A percentile compares a stretch with the other conserved stretches of the same genome.
Conservation (phyloP, 2,113 vertebrate species). For the Plecotus auritus region DNA sequence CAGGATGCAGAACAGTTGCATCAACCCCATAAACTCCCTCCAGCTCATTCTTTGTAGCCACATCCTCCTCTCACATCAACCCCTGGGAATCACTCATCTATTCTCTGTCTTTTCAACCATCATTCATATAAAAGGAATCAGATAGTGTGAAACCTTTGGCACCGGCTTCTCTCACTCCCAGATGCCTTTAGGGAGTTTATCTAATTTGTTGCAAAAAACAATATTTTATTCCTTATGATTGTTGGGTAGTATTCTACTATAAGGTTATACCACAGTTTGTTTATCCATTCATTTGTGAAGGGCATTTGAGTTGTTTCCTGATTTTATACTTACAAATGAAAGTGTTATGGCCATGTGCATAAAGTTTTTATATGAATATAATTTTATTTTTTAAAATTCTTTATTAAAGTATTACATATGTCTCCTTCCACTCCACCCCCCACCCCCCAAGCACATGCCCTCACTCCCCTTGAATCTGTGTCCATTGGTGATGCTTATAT, state of each 20-base stretch:
- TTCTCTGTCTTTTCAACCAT: neutral
- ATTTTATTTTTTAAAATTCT: neutral
- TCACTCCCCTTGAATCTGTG: no score
- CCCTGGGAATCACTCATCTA: neutral
- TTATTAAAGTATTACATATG: no score
- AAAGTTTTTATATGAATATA: neutral
- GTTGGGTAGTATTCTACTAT: neutral
- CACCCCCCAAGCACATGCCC: no score
- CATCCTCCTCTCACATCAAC: neutral
- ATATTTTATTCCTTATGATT: neutral
- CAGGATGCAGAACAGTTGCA: neutral
- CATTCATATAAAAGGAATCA: neutral
- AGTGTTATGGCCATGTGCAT: neutral
- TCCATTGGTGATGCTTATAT: no score
- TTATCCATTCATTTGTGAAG: neutral
- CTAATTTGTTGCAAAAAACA: neutral
- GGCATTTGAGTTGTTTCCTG: neutral
- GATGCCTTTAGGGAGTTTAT: slow-evolving; percentile 6
- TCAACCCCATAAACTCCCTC: neutral
- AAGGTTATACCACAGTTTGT: neutral
- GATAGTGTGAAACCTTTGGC: neutral
- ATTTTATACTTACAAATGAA: neutral
- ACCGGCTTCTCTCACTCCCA: neutral
- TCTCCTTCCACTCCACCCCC: no score
- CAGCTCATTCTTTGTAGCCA: neutral